Conservation (phyloP, 2,113 vertebrate genomes). For the Tragulus kanchil region DNA sequence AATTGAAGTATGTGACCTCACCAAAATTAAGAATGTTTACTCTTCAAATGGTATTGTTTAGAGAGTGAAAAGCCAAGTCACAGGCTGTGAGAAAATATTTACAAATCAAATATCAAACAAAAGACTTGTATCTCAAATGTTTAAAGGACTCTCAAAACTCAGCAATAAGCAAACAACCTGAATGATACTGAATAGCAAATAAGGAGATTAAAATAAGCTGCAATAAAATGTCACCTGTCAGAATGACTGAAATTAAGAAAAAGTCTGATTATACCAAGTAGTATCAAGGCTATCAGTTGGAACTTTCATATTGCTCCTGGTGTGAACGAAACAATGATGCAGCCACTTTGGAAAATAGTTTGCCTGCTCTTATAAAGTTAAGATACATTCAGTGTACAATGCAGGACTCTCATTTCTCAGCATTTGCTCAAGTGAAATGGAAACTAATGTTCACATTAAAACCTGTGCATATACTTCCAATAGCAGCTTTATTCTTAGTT, state of each 20-base stretch:
- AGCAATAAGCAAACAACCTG: not conserved
- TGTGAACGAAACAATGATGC: not conserved
- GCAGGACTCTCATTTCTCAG: not conserved
- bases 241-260: not conserved
- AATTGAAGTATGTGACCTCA: not conserved
- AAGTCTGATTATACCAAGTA: not conserved
- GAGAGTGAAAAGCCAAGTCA: not conserved
- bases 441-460: not conserved
- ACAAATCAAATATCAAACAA: not conserved
- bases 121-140: not conserved
- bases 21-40: not conserved
- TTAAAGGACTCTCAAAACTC: not conserved
- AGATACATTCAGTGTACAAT: not conserved
- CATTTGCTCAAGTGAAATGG: not conserved
- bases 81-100: not conserved
- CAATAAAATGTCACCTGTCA: not conserved
- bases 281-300: not conserved
- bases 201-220: not conserved
- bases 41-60: not conserved
- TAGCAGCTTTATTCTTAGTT: not conserved
- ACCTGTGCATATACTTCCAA: not conserved
- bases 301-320: not conserved
- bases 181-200: not conserved
- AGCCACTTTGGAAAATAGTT: not conserved
- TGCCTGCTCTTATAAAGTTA: not conserved